A percentile compares a stretch with the other conserved stretches of the same genome.
These are phyloP conservation scores for Escarpia spicata DNA, from an alignment of 2,888 invertebrate genomes.

Conservation along the genomic window DNA sequence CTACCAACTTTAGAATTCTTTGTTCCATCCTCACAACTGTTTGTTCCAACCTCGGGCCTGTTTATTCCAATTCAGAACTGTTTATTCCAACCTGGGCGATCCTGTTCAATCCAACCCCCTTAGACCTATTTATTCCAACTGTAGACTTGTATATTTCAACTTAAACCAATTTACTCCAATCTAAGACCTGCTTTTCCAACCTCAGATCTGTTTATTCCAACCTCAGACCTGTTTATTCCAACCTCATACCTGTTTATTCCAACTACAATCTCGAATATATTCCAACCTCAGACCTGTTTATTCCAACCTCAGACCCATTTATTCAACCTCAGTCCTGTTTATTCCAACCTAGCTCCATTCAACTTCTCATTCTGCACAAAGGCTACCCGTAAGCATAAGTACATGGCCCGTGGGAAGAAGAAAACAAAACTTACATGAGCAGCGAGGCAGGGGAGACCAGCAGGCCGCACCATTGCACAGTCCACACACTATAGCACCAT, in stretches of 20 bases:
- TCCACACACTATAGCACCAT: neutral
- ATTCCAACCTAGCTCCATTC: neutral
- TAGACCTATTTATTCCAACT: too few relatives aligned
- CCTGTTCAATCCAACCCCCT: too few relatives aligned
- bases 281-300: neutral
- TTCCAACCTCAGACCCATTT: neutral
- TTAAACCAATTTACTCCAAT: neutral
- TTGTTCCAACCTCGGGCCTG: neutral
- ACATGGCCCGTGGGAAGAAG: neutral
- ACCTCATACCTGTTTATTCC: neutral
- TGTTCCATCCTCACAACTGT: neutral
- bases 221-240: neutral
- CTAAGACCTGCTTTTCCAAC: neutral
- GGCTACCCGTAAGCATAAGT: neutral
- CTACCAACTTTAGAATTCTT: neutral
- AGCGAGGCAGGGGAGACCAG: neutral
- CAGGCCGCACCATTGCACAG: neutral
- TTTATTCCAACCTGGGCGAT: neutral
- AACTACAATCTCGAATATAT: neutral
- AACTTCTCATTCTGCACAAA: too few relatives aligned
- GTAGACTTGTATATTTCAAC: neutral
- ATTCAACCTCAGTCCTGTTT: neutral
- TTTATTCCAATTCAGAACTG: neutral
- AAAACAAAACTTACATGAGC: neutral
- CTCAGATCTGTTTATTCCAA: too few relatives aligned